Evolutionary conservation across 2,888 invertebrate species (phyloP).

Genomic region (Harmothoe impar): DNA sequence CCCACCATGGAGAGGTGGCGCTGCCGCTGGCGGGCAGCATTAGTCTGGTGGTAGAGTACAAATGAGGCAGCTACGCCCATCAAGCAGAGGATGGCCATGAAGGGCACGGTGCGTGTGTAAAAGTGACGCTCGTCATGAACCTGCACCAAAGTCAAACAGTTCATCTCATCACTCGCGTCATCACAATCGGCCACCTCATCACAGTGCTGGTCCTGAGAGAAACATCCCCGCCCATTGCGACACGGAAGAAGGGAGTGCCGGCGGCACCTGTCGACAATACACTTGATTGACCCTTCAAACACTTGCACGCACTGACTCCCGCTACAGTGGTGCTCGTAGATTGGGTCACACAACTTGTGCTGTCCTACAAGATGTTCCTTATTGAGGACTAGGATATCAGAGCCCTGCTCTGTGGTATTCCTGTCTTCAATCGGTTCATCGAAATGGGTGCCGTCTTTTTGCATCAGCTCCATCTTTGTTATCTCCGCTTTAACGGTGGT

Average conservation of each 20-base stretch:
- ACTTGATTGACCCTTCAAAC: background rate
- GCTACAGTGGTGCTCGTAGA: conserved; percentile 29
- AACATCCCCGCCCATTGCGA: conserved; percentile 37
- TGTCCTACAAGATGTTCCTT: conserved; percentile 42
- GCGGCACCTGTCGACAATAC: conserved; percentile 26
- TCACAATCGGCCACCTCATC: conserved; percentile 45
- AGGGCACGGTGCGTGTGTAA: conserved; percentile 56
- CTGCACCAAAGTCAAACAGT: conserved; percentile 50
- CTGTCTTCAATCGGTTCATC: background rate
- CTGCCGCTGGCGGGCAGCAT: conserved; percentile 53
- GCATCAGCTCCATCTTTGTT: conserved; percentile 44
- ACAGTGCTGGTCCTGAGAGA: conserved; percentile 35
- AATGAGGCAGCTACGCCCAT: conserved; percentile 54
- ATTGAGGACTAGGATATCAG: background rate
- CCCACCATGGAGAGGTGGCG: conserved; percentile 56
- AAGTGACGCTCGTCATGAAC: conserved; percentile 53
- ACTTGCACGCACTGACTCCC: conserved; percentile 54
- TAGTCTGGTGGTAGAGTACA: conserved; percentile 53
- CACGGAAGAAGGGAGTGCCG: background rate
- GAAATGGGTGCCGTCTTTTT: background rate
- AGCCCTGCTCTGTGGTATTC: background rate
- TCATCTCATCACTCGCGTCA: conserved; percentile 45
- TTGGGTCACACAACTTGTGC: conserved; percentile 13
- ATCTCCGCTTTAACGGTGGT: background rate
- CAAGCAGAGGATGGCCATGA: conserved; percentile 57